Base-by-base conservation (phyloP, 1,140 invertebrate genomes). In the Nephila pilipes region DNA sequence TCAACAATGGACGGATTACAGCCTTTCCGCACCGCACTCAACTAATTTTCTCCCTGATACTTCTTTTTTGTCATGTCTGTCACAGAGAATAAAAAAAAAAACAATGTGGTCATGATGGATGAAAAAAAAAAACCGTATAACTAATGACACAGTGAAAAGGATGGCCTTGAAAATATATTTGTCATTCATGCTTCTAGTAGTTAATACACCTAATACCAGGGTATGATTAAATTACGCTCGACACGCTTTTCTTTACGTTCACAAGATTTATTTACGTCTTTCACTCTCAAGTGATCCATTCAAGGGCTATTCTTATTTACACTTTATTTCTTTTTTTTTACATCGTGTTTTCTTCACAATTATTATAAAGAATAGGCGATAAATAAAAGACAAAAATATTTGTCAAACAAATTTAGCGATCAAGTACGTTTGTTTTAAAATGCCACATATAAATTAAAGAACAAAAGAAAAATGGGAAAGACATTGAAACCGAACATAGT, bases 111-210 rank as follows among this genome's bases (percentile, higher is more conserved):
- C 29, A 75, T 75, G 65, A 75, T 18, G 25, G 29, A 29, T 14
- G 29, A 4, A 12, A 63, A 65, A 29, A 60, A n/a, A 60, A 22
- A 29, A 20, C 14, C 14, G 32, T 75, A 29, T 16, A 20, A 75
- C 69, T 75, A 75, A 75, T 75, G 69, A 75, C 29, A 32, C 3
- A 36, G 25, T 75, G 29, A 75, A 12, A 18, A 3, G 69, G 32
- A 75, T 32, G 69, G 29, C 69, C 69, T 75, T 75, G 69, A 75
- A 75, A 75, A 32, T 75, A 32, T 75, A 36, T 75, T 75, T 18
- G 29, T 75, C 32, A 75, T 75, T 36, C 69, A 75, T 32, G 25
- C 14, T 32, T 32, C 16, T 75, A 1, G 12, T 46, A 46, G 46
- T 46, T 46, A 46, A 10, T 4, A 46, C 46, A 46, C 46, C 4